Percentiles rank a stretch among this genome's conserved stretches.
These are phyloP conservation scores for Corvus hawaiiensis DNA, from an alignment of 2,113 vertebrate genomes.

Conservation along the genomic window DNA sequence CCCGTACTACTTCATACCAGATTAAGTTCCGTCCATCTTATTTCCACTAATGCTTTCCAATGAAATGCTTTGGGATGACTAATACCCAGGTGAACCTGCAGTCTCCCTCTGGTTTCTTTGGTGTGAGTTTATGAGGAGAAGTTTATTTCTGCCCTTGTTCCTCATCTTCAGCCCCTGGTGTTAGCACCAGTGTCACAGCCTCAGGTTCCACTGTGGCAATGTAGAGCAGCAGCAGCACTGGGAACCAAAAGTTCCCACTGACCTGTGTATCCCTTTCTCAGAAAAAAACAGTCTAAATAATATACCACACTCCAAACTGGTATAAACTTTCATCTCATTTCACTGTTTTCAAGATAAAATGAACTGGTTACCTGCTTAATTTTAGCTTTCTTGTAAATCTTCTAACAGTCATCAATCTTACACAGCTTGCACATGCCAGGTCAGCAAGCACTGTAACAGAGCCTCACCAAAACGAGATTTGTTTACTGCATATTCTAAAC, in stretches of 20 bases:
- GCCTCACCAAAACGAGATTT: background rate
- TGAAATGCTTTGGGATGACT: background rate
- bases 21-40: background rate
- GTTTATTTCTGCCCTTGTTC: background rate
- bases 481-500: constrained; percentile 12
- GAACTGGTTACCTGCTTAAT: background rate
- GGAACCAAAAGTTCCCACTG: background rate
- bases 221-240: background rate
- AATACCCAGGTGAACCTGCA: background rate
- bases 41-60: background rate
- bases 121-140: background rate
- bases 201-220: background rate
- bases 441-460: background rate
- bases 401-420: background rate
- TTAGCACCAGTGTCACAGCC: background rate
- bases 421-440: background rate
- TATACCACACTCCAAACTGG: background rate
- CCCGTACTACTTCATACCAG: background rate
- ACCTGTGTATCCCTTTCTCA: background rate
- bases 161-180: background rate
- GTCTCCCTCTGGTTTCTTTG: background rate
- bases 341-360: constrained; percentile 19
- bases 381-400: constrained; percentile 8
- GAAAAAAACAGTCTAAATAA: background rate
- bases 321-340: background rate